These are phyloP conservation scores for Drosophila parthenogenetica DNA, from an alignment of 2,888 invertebrate species.

Conservation along the genomic window DNA sequence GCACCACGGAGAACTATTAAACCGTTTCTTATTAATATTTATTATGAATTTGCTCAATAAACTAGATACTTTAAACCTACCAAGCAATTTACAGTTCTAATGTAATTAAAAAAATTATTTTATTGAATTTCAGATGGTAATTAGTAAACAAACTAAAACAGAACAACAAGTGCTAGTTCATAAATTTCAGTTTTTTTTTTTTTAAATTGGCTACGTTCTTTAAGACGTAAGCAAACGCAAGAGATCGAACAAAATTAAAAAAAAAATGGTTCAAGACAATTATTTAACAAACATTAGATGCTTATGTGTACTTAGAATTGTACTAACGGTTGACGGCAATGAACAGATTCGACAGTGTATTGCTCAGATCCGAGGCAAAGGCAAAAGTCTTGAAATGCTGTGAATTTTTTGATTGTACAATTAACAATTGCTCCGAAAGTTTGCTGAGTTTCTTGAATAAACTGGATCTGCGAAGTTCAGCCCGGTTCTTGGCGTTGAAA, in stretches of 20 bases:
- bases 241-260: background rate
- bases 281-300: background rate
- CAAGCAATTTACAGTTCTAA: background rate
- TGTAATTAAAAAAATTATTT: too few species aligned
- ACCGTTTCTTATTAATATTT: background rate
- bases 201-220: background rate
- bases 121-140: background rate
- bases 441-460: slow-evolving; percentile 69
- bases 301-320: background rate
- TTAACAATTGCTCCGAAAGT: slow-evolving; percentile 62
- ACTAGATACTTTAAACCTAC: background rate
- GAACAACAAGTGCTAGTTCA: too few species aligned
- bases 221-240: background rate
- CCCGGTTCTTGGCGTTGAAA: slow-evolving; percentile 80
- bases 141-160: background rate
- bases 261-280: too few species aligned
- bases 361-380: slow-evolving; percentile 41
- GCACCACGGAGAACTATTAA: slow-evolving; percentile 89
- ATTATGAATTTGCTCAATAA: background rate
- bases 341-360: slow-evolving; percentile 27
- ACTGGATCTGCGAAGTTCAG: slow-evolving; percentile 79
- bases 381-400: slow-evolving; percentile 30
- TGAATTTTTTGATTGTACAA: slow-evolving; percentile 36
- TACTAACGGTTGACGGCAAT: slow-evolving; percentile 27
- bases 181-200: too few species aligned